Conservation (phyloP, 2,113 vertebrate species). For the Ammospiza caudacuta region DNA sequence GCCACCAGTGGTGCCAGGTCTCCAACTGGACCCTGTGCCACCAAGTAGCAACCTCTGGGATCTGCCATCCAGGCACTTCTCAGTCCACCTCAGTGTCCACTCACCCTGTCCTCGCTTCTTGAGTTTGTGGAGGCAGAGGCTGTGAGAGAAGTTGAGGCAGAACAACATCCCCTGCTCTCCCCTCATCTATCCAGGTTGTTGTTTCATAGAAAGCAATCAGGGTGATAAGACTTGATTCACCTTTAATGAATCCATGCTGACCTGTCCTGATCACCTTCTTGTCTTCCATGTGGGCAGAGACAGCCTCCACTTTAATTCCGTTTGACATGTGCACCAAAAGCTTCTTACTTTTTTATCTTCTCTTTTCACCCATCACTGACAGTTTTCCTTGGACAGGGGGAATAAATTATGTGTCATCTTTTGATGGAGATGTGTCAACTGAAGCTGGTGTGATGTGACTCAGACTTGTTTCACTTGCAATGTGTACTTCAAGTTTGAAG, state of each 20-base stretch:
- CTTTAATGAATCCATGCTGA: not conserved
- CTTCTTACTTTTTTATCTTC: not conserved
- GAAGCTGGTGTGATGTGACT: not conserved
- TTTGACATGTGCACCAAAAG: not conserved
- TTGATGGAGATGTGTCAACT: not conserved
- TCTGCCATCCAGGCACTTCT: not conserved
- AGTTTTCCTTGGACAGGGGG: not conserved
- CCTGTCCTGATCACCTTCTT: not conserved
- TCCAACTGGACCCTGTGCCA: not conserved
- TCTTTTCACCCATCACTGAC: not conserved
- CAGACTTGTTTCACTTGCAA: not conserved
- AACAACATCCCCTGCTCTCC: not conserved
- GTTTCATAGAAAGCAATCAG: not conserved
- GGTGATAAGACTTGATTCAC: not conserved
- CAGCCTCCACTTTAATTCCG: not conserved
- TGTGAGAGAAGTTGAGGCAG: not conserved
- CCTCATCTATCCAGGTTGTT: not conserved
- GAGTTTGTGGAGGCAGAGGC: not conserved
- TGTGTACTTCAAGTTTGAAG: not conserved
- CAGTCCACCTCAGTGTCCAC: not conserved
- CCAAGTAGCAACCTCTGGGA: not conserved
- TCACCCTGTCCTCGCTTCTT: not conserved
- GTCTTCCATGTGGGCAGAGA: not conserved
- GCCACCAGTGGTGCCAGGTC: not conserved
- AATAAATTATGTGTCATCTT: not conserved